Base-by-base conservation (phyloP, 23 tunicate species). In the Diplosoma virens region DNA sequence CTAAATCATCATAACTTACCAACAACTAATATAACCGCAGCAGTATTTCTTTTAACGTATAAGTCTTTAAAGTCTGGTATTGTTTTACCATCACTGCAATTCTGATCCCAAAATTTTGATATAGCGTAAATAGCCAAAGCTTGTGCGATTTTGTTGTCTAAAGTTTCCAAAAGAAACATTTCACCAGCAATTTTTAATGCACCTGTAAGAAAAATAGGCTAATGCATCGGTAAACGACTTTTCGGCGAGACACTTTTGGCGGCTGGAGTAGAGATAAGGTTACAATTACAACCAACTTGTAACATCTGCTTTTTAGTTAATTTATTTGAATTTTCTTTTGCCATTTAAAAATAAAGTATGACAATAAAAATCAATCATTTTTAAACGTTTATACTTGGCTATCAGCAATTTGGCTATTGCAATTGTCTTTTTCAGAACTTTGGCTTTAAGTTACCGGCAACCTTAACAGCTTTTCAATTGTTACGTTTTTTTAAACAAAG, bases 141-240 rank as follows among this genome's bases (percentile, higher is more conserved):
- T 25, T 82, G 87, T 1, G 72, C 61, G 21, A 37, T 36, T 82
- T 82, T 75, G 52, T 75, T 82, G 25, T 82, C 81, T 48, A 82
- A 35, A 21, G 35, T 47, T 64, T 82, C 87, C 59, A 73, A 28
- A n/a, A 82, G 67, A 75, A 82, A 82, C 75, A 82, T 61, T 64
- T 82, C 75, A 30, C 46, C 17, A 17, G 58, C 50, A 17, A 25
- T 66, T 46, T 61, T 14, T 9, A 75, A 7, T 21, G 81, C 74
- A 17, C 69, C 87, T 82, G 66, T 3, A 81, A 59, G 11, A 41
- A 9, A 41, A 7, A 9, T 7, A 41, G 50, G 50, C 14, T 7
- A 41, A 9, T 14, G 9, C 50, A n/a, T n/a, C n/a, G n/a, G n/a
- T n/a, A n/a, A n/a, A n/a, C n/a, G n/a, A n/a, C n/a, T n/a, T n/a